Evolutionary conservation across 2,113 vertebrate species (phyloP), one percentile per base, ranked within the genome.

Genomic region (Apodemus sylvaticus): DNA sequence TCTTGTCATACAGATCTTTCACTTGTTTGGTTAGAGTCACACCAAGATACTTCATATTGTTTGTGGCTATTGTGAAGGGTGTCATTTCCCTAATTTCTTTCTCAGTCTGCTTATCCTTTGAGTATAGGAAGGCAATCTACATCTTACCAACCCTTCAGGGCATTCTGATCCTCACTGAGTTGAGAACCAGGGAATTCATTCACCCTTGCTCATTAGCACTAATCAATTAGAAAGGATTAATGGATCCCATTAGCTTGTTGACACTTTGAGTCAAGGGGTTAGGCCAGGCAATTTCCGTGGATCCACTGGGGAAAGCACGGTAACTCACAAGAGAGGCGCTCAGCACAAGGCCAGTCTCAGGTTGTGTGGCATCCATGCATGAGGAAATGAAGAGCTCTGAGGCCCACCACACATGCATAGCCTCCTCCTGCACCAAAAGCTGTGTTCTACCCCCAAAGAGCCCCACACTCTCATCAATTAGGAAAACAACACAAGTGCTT

Each of bases 141-240:
- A 78, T n/a, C 71, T 92, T 73, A 58, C 87, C 34, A 45, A 51
- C 19, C 51, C 29, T 89, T 10, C 4, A 36, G 62, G 48, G 76
- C 62, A 55, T 93, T 53, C 17, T 53, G 3, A 53, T 64, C 14
- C 1, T 5, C 29, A 8, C 10, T 48, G 73, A 7, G 55, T 42
- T 34, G 31, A 91, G 58, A 94, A 58, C 53, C 62, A 94, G 42
- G 48, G 45, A 29, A 45, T 45, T 48, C 89, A 45, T 45, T 48
- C 89, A 48, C 74, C 39, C 36, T 95, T 62, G 14, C 26, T 86
- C 39, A 71, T 86, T 60, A 91, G 36, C 55, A 45, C 1, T 13
- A 55, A 74, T 97, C 77, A 86, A 4, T 91, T 86, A 91, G 53
- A 51, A 36, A 91, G 48, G 24, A 22, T 78, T 78, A 89, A 83